Conservation (phyloP, 2,888 invertebrate species). For the Oxystoma pomonae region DNA sequence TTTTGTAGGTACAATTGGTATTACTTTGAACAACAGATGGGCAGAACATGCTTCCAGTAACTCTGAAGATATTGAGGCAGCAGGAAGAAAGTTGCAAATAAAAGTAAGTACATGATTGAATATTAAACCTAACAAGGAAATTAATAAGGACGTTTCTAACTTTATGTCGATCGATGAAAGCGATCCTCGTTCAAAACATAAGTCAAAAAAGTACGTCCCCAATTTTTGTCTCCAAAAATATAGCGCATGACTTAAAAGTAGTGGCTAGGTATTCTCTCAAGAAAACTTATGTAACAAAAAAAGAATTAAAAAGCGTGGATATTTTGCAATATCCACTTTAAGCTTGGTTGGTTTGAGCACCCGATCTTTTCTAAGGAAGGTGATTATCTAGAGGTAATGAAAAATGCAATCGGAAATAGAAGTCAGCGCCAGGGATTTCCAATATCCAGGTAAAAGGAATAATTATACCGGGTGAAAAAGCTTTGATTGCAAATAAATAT, state of each 20-base stretch:
- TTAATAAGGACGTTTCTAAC: no score
- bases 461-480: no score
- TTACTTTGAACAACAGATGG: not conserved
- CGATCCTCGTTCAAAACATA: not conserved
- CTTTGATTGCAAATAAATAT: no score
- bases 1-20: not conserved
- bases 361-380: constrained; percentile 57
- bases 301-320: no score
- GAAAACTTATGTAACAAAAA: no score
- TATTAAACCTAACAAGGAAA: no score
- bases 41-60: constrained; percentile 51
- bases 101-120: constrained; percentile 47
- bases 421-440: constrained; percentile 50
- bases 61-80: constrained; percentile 56
- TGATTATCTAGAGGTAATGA: constrained; percentile 64
- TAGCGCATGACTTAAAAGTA: no score
- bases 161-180: not conserved
- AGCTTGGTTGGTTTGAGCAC: constrained; percentile 38
- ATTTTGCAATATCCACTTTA: no score
- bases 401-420: constrained; percentile 52
- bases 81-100: constrained; percentile 52
- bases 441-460: not conserved
- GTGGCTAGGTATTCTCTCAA: no score
- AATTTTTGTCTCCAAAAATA: no score
- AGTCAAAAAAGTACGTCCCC: no score